These are phyloP conservation scores for Pseudomyrmex cubaensis DNA, from an alignment of 1,140 invertebrate species.

Conservation along the genomic window DNA sequence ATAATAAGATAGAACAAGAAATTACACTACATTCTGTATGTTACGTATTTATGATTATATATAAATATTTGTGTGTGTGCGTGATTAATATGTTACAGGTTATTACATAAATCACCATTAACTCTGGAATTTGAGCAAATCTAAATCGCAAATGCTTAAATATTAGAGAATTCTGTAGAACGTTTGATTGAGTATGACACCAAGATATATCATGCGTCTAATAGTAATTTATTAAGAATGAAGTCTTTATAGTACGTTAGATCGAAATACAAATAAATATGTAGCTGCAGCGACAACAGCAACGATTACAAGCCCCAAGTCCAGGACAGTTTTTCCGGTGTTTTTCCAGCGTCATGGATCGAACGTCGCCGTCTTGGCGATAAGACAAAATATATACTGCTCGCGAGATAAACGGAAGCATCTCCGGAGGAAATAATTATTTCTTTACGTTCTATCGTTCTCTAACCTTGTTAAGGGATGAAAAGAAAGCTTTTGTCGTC, in stretches of 20 bases:
- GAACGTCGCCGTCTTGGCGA: conserved; percentile 24
- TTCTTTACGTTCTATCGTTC: conserved; percentile 54
- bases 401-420: not conserved
- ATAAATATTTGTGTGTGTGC: too few species aligned
- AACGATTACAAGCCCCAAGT: conserved; percentile 41
- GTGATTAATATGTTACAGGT: too few species aligned
- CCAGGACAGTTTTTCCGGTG: conserved; percentile 37
- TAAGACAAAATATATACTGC: conserved; percentile 46
- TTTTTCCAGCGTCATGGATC: conserved; percentile 19
- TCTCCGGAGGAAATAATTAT: conserved; percentile 46
- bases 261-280: conserved; percentile 56
- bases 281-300: not conserved
- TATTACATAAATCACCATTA: not conserved
- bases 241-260: conserved; percentile 42
- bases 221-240: conserved; percentile 27
- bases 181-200: conserved; percentile 27
- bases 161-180: conserved; percentile 21
- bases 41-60: too few species aligned
- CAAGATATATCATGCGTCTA: conserved; percentile 26
- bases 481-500: conserved; percentile 46
- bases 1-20: too few species aligned
- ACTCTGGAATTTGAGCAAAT: conserved; percentile 2
- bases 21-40: too few species aligned
- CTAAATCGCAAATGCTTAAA: conserved; percentile 35
- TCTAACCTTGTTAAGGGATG: conserved; percentile 47